Evolutionary conservation across 2,888 invertebrate genomes (phyloP), one percentile per base, ranked within the genome.

Genomic region (Doris montereyensis): DNA sequence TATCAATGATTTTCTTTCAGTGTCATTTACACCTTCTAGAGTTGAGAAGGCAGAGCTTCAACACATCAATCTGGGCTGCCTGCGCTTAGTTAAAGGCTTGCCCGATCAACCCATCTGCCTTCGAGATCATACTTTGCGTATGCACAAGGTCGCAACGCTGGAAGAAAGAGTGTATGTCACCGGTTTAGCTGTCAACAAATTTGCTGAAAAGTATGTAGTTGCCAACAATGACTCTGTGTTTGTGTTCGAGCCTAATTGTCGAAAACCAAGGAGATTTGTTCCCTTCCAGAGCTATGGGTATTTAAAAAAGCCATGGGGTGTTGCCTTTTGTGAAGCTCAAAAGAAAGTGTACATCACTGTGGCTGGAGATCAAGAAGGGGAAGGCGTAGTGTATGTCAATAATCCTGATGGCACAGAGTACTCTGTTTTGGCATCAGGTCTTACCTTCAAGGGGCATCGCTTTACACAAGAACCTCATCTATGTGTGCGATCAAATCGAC

Each of bases 401-500:
- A 34, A 24, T 1, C 76, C 34, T 60, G 79, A 79, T 71, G 79
- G 79, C 28, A 30, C 32, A n/a, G 76, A 71, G 35, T 71, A 76
- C 24, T 60, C 71, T 34, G 71, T 62, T 24, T 24, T 79, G n/a
- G 79, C 79, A 13, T 76, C 79, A 10, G 76, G 76, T n/a, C 52
- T 79, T 8, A 79, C 79, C 76, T 3, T 76, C 79, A 3, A 34
- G 79, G 30, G 79, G 79, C 30, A 79, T 79, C 65, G 76, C 79
- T n/a, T 17, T 72, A 8, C 71, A 76, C 52, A 76, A 76, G 26
- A 41, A 32, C 32, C 76, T 58, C 10, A 35, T 79, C 28, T 79
- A 71, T 76, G 76, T 79, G 17, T 79, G 79, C 65, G 79, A 79
- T 76, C 79, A 79, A 57, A 76, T 79, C 26, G 79, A 79, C 58